Percentiles rank a stretch among this genome's conserved stretches.
These are phyloP conservation scores for Spodoptera frugiperda DNA, from an alignment of 1,140 invertebrate genomes.

Conservation along the genomic window DNA sequence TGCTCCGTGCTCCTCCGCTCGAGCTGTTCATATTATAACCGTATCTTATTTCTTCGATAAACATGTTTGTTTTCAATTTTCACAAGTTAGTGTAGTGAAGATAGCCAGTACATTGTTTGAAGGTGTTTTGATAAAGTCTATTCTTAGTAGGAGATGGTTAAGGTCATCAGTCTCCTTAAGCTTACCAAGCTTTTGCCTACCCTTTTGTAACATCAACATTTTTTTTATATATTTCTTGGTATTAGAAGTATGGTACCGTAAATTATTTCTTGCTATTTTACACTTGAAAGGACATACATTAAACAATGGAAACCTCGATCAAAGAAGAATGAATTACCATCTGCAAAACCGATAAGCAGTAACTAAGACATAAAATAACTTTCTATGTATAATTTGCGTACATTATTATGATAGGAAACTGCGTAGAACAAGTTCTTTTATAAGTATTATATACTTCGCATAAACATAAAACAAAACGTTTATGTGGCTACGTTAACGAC, in stretches of 20 bases:
- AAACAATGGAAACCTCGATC: not conserved
- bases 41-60: slow-evolving; percentile 5
- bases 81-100: too few relatives aligned
- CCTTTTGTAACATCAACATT: too few relatives aligned
- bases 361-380: too few relatives aligned
- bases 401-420: not conserved
- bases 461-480: slow-evolving; percentile 37
- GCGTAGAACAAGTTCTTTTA: slow-evolving; percentile 1
- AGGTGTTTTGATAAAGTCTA: not conserved
- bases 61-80: too few relatives aligned
- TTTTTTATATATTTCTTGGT: too few relatives aligned
- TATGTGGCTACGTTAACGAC: not conserved
- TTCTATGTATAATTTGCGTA: too few relatives aligned
- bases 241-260: not conserved
- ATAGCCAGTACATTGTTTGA: too few relatives aligned
- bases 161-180: too few relatives aligned
- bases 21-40: not conserved
- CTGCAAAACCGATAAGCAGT: too few relatives aligned
- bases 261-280: not conserved
- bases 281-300: not conserved
- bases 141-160: not conserved
- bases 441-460: slow-evolving; percentile 4
- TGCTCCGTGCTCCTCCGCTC: slow-evolving; percentile 10
- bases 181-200: too few relatives aligned
- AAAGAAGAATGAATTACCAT: too few relatives aligned